Percentiles rank a stretch among this genome's conserved stretches.
These are phyloP conservation scores for Poeciliopsis occidentalis DNA, from an alignment of 2,113 vertebrate genomes.

Conservation along the genomic window DNA sequence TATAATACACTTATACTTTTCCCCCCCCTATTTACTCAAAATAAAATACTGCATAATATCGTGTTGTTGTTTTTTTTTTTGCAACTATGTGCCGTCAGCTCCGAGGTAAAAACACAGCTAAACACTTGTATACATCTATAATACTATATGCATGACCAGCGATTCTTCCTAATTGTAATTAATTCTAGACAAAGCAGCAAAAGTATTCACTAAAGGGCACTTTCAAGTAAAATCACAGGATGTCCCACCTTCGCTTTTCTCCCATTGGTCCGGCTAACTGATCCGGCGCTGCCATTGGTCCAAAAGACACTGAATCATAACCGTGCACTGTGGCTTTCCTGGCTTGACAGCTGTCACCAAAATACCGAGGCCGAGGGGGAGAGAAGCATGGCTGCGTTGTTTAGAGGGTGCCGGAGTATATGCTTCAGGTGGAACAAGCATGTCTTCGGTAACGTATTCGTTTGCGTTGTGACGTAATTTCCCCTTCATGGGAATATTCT, in stretches of 20 bases:
- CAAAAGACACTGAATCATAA: constrained; percentile 32
- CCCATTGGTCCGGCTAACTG: constrained; percentile 50
- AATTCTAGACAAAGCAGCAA: not conserved
- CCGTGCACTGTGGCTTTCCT: constrained; percentile 35
- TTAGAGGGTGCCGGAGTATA: no score
- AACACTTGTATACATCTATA: not conserved
- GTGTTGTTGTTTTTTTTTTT: no score
- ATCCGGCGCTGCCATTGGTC: constrained; percentile 47
- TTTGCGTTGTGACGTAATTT: no score
- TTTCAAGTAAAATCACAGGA: constrained; percentile 41
- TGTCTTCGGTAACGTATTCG: no score
- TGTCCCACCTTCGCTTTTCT: constrained; percentile 53
- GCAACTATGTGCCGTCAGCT: no score
- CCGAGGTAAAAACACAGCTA: not conserved
- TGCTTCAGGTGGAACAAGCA: no score
- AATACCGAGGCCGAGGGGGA: constrained; percentile 65
- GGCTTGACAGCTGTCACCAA: constrained; percentile 65
- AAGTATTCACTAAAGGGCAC: constrained; percentile 4
- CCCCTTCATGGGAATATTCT: no score
- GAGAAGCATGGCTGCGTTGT: constrained; percentile 80
- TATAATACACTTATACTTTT: not conserved
- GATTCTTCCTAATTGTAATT: not conserved
- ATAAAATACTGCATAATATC: not conserved
- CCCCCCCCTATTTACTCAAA: not conserved
- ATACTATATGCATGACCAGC: no score